phyloP scores from a whole-genome alignment of 2,797 vertebrate species.

The Anniella stebbinsi region DNA sequence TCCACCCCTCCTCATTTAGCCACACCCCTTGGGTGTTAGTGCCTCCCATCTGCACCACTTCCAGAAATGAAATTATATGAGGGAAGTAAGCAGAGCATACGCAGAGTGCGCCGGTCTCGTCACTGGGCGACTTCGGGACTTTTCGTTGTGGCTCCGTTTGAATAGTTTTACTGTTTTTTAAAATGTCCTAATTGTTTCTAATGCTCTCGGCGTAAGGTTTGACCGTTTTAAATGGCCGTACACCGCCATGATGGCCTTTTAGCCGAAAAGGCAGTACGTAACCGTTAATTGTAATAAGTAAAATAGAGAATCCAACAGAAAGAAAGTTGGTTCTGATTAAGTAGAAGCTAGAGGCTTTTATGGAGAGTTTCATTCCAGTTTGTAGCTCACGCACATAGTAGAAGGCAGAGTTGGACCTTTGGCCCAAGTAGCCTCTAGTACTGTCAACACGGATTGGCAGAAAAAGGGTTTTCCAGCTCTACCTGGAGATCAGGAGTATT shows the following conservation, averaged over 20 bases:
- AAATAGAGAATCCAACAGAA: background rate
- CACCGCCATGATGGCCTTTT: too few species aligned
- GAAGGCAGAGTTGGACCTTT: too few species aligned
- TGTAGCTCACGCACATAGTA: background rate
- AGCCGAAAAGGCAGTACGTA: too few species aligned
- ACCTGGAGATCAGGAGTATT: too few species aligned
- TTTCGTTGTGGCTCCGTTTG: fast-evolving
- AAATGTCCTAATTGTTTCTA: too few species aligned
- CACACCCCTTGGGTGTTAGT: background rate
- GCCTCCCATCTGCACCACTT: background rate
- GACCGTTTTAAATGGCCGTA: too few species aligned
- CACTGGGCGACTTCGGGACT: background rate
- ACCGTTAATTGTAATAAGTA: too few species aligned
- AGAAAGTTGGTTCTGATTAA: background rate
- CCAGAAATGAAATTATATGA: background rate
- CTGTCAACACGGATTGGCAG: too few species aligned
- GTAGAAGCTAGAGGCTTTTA: background rate
- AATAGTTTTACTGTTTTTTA: too few species aligned
- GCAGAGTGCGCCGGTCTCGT: background rate
- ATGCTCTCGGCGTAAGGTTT: too few species aligned
- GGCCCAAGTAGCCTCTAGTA: too few species aligned
- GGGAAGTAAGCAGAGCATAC: background rate
- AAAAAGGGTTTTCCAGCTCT: too few species aligned
- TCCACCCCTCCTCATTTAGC: background rate
- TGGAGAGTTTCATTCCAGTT: background rate